Conservation (phyloP, 2,888 invertebrate genomes). For the Polymixis lichenea region DNA sequence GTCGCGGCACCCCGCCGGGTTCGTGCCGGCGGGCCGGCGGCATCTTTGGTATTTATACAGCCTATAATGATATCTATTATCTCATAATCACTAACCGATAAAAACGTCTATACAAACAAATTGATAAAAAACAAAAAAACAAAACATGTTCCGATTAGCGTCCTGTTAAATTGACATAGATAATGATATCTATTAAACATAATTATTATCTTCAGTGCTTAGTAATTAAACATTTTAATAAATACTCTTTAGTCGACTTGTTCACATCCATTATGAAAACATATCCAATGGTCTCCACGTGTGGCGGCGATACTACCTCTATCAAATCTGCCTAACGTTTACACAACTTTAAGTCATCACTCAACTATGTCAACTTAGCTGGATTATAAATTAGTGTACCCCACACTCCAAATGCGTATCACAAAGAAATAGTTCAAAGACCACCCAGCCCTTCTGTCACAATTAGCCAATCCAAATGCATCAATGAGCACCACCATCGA, state of each 20-base stretch:
- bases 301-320: no score
- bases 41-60: no score
- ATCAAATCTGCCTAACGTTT: no score
- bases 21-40: no score
- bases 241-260: background rate
- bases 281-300: background rate
- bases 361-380: background rate
- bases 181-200: conserved; percentile 25
- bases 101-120: conserved; percentile 35
- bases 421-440: background rate
- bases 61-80: background rate
- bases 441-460: background rate
- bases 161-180: conserved; percentile 20
- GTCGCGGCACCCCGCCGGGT: no score
- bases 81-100: conserved; percentile 28
- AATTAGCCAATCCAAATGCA: conserved; percentile 31
- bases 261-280: background rate
- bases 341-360: no score
- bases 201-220: conserved; percentile 16
- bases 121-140: conserved; percentile 34
- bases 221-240: conserved; percentile 19
- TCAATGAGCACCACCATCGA: conserved; percentile 15
- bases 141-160: conserved; percentile 26
- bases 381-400: background rate
- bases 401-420: no score